Conservation (phyloP, 2,113 vertebrate species). For the Chaetorhynchus papuensis region DNA sequence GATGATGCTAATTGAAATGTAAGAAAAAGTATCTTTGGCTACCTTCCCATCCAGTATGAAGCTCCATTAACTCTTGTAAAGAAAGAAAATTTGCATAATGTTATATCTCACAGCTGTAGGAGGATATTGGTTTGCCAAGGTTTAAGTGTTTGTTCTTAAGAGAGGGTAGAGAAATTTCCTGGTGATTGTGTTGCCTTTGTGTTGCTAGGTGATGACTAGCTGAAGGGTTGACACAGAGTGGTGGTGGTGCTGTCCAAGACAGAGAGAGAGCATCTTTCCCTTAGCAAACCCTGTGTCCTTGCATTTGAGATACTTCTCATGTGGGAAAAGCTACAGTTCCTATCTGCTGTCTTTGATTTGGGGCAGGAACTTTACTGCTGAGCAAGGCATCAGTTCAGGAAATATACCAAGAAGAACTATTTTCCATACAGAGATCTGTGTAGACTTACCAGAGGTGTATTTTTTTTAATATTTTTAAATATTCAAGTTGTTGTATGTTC, state of each 20-base stretch:
- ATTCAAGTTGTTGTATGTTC: background rate
- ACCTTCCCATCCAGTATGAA: background rate
- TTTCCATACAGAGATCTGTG: background rate
- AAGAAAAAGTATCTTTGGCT: background rate
- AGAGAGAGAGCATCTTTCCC: background rate
- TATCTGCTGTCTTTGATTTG: background rate
- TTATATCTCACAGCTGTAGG: background rate
- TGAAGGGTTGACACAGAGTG: background rate
- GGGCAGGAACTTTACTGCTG: background rate
- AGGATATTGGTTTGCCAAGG: background rate
- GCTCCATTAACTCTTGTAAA: background rate
- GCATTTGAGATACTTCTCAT: background rate
- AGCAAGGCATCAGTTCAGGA: background rate
- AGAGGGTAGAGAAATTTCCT: background rate
- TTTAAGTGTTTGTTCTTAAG: background rate
- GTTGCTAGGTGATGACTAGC: background rate
- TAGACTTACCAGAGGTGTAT: background rate
- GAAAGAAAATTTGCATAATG: background rate
- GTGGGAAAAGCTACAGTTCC: background rate
- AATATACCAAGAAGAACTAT: background rate
- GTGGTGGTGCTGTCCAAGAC: background rate
- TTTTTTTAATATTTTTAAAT: background rate
- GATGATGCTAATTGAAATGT: background rate
- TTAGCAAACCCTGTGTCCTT: background rate
- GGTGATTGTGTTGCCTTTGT: background rate